A percentile compares a stretch with the other conserved stretches of the same genome.
Evolutionary conservation across 2,113 vertebrate species (phyloP).

Genomic region (Heterotilapia buettikoferi): DNA sequence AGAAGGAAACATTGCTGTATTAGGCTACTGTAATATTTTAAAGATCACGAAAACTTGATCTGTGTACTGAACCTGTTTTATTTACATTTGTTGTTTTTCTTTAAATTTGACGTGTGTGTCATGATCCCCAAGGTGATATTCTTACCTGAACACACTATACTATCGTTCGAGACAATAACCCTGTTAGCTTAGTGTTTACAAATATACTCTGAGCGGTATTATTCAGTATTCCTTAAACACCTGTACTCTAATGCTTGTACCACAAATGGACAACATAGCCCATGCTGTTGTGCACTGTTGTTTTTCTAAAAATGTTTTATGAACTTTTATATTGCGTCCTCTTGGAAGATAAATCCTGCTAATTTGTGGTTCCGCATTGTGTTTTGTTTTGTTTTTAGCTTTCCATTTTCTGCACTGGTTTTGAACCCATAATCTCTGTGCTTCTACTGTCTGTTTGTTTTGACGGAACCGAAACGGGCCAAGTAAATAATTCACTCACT

Average conservation of each 20-base stretch:
- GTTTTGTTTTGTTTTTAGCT: not conserved
- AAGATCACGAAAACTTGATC: not conserved
- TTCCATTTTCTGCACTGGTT: not conserved
- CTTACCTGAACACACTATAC: not conserved
- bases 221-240: not conserved
- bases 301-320: not conserved
- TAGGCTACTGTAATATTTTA: not conserved
- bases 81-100: not conserved
- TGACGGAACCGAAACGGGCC: slow-evolving; percentile 7
- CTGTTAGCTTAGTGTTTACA: not conserved
- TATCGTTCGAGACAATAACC: not conserved
- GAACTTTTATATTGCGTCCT: not conserved
- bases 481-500: slow-evolving; percentile 44
- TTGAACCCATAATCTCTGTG: slow-evolving; percentile 7
- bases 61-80: not conserved
- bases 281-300: not conserved
- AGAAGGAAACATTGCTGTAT: not conserved
- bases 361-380: not conserved
- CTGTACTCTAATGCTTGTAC: not conserved
- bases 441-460: slow-evolving; percentile 23
- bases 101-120: not conserved
- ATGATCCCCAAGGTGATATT: not conserved
- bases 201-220: not conserved
- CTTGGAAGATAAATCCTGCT: not conserved
- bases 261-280: not conserved